Percentiles rank a stretch among this genome's conserved stretches.
These are phyloP conservation scores for Hypomesus transpacificus DNA, from an alignment of 2,113 vertebrate species.

Conservation along the genomic window DNA sequence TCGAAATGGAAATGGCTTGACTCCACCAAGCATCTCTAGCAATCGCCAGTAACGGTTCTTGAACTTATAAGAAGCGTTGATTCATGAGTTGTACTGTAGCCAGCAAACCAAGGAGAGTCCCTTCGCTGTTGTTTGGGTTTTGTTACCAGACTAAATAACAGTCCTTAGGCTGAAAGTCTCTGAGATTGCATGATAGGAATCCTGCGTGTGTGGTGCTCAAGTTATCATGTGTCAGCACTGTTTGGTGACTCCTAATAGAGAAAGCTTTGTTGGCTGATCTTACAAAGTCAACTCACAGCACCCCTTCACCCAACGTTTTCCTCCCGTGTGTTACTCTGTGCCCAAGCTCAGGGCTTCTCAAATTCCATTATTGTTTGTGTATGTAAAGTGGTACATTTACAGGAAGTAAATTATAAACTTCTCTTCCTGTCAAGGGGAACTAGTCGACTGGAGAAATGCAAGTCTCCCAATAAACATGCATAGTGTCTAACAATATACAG, in stretches of 20 bases:
- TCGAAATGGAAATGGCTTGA: not conserved
- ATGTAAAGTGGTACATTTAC: conserved; percentile 19
- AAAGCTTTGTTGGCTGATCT: not conserved
- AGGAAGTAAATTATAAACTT: conserved; percentile 44
- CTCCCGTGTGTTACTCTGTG: not conserved
- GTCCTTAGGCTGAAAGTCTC: too few relatives aligned
- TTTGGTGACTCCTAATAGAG: not conserved
- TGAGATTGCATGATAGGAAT: conserved; percentile 1
- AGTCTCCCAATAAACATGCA: conserved; percentile 16
- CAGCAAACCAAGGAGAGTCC: too few relatives aligned
- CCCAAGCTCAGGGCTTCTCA: too few relatives aligned
- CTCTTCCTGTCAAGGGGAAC: conserved; percentile 19
- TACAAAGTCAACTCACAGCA: conserved; percentile 5
- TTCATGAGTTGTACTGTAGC: conserved; percentile 5
- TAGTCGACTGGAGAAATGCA: conserved; percentile 6
- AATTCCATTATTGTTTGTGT: conserved; percentile 20
- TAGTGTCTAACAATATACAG: conserved; percentile 5
- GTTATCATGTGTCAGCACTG: not conserved
- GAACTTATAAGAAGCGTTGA: conserved; percentile 20
- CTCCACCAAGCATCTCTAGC: conserved; percentile 12
- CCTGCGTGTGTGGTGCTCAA: not conserved
- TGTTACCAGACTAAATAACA: too few relatives aligned
- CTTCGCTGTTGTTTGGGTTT: too few relatives aligned
- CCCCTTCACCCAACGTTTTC: not conserved
- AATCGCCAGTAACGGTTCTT: conserved; percentile 7